These are phyloP conservation scores for Drosophila hydei DNA, from an alignment of 1,140 invertebrate species.

Conservation along the genomic window DNA sequence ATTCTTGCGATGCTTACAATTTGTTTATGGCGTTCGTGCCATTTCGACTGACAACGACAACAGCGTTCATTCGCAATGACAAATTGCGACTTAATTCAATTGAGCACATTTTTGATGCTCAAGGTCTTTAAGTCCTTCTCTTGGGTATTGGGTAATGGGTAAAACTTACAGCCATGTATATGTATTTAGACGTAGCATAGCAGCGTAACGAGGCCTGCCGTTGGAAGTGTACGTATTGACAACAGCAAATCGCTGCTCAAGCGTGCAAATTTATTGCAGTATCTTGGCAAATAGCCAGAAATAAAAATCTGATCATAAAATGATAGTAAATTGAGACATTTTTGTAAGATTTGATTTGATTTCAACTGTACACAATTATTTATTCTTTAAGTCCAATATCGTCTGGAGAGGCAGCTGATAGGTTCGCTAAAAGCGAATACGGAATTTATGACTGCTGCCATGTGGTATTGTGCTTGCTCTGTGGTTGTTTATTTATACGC, in stretches of 20 bases:
- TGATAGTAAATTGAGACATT: conserved; percentile 28
- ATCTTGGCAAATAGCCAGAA: conserved; percentile 57
- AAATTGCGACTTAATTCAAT: conserved; percentile 65
- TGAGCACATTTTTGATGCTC: conserved; percentile 29
- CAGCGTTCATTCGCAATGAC: conserved; percentile 21
- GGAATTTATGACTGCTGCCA: conserved; percentile 30
- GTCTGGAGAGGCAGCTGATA: conserved; percentile 13
- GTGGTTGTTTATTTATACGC: conserved; percentile 74
- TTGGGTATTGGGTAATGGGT: conserved; percentile 26
- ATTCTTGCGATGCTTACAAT: conserved; percentile 39
- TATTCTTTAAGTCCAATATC: background rate
- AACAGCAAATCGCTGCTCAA: conserved; percentile 37
- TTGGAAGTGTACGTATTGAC: background rate
- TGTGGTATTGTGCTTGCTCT: conserved; percentile 1
- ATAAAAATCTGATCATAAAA: conserved; percentile 50
- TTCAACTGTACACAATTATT: conserved; percentile 6
- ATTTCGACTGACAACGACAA: conserved; percentile 23
- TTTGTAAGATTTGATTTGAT: conserved; percentile 10
- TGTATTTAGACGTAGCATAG: background rate
- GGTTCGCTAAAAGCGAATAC: conserved; percentile 8
- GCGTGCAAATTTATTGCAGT: conserved; percentile 63
- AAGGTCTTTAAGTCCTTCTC: conserved; percentile 36
- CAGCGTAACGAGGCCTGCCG: background rate
- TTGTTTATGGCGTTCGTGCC: conserved; percentile 54
- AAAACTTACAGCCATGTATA: conserved; percentile 22